These are phyloP conservation scores for Linepithema humile DNA, from an alignment of 1,140 invertebrate species.

Conservation along the genomic window DNA sequence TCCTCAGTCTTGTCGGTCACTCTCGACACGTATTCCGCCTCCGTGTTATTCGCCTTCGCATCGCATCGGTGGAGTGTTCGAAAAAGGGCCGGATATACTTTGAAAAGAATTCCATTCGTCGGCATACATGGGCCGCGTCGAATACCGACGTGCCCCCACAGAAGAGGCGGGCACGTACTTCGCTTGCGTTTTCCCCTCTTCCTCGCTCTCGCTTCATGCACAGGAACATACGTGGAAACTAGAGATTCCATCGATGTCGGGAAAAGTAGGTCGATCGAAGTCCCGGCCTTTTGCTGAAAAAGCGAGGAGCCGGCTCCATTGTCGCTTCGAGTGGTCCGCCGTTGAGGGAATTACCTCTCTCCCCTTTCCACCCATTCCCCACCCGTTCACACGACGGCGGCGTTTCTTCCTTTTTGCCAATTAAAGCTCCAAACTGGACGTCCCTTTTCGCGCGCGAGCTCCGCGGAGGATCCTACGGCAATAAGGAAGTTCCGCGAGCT, in stretches of 20 bases:
- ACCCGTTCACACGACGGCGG: background rate
- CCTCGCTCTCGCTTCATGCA: background rate
- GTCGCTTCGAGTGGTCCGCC: constrained; percentile 58
- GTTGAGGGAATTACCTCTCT: constrained; percentile 61
- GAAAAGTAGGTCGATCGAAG: constrained; percentile 69
- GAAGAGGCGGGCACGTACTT: constrained; percentile 28
- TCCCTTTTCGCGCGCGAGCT: background rate
- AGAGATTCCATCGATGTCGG: constrained; percentile 53
- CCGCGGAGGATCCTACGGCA: constrained; percentile 11
- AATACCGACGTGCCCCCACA: constrained; percentile 35
- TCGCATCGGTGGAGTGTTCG: constrained; percentile 13
- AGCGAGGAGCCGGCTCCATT: constrained; percentile 58
- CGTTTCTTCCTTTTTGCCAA: constrained; percentile 50
- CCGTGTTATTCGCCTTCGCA: constrained; percentile 25
- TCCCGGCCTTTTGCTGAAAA: constrained; percentile 56
- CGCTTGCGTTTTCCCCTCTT: background rate
- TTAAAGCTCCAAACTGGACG: constrained; percentile 58
- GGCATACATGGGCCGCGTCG: constrained; percentile 9
- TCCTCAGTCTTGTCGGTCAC: constrained; percentile 10
- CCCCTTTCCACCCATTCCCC: background rate
- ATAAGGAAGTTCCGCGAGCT: constrained; percentile 57
- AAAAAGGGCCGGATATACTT: constrained; percentile 31
- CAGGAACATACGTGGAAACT: constrained; percentile 45
- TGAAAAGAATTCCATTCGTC: constrained; percentile 58
- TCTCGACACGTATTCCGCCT: constrained; percentile 33